Conservation (phyloP, 2,888 invertebrate species). For the Poecilobothrus nobilitatus region DNA sequence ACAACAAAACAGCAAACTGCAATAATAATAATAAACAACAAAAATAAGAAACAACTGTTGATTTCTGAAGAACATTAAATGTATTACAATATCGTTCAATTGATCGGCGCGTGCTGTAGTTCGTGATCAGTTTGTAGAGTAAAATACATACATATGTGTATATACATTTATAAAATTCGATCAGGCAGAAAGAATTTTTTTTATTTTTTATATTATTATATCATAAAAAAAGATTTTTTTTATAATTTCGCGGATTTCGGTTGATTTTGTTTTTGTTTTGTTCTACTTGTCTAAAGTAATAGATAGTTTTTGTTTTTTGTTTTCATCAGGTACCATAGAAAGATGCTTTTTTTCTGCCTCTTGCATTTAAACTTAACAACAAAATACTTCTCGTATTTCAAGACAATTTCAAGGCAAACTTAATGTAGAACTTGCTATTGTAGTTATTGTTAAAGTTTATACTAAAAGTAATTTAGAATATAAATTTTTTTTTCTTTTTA, state of each 20-base stretch:
- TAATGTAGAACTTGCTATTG: not conserved
- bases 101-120: constrained; percentile 18
- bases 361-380: not conserved
- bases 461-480: not conserved
- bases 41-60: not conserved
- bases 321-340: not conserved
- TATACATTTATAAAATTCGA: not conserved
- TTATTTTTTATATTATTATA: not conserved
- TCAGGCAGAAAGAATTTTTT: not conserved
- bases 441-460: not conserved
- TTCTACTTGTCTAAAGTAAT: not conserved
- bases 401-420: not conserved
- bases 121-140: constrained; percentile 17
- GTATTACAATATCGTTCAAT: constrained; percentile 19
- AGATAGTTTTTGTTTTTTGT: not conserved
- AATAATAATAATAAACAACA: too few relatives aligned
- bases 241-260: not conserved
- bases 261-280: not conserved
- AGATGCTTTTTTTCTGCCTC: not conserved
- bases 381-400: not conserved
- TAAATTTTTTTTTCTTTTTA: not conserved
- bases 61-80: constrained; percentile 14
- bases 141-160: not conserved
- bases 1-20: not conserved
- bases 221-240: not conserved